Base-by-base conservation (phyloP, 2,113 vertebrate species). In the Eretmochelys imbricata region DNA sequence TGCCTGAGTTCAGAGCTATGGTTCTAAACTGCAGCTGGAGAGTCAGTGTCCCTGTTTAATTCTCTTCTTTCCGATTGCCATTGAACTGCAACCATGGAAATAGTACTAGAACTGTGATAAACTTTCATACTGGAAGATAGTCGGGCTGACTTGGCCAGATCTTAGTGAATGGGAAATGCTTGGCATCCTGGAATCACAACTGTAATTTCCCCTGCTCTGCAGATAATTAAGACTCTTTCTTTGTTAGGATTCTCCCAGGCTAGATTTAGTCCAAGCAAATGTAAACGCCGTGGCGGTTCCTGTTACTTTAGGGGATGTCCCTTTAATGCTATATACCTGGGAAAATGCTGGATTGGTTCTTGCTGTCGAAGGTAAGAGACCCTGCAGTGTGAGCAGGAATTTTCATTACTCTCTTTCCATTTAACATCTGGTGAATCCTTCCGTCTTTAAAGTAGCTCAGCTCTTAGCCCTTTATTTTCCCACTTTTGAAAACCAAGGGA, bases 251-350 rank as follows among this genome's bases (percentile, higher is more conserved):
- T n/a, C 16, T n/a, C 65, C 65, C 35, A n/a, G 65, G 65, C 65
- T 29, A 59, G 5, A 27, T 3, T 14, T 12, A 14, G 11, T 11
- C 27, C 0, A 31, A 12, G 2, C 1, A 1, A 1, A 29, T 59
- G 57, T 59, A 29, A 1, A 59, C 27, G 10, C 25, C 57, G 57
- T 13, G 57, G 27, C 1, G 57, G 57, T 10, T 29, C 11, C 27
- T 59, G 57, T 59, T 31, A 59, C 57, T 3, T 29, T 31, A 13
- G 10, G 4, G 11, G 57, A 59, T 59, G 57, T 59, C 25, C 25
- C 25, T 13, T 24, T 29, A 29, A 59, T 59, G 31, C 27, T 6
- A 6, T 59, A 13, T 59, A 59, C 57, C 5, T 29, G 13, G 5
- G 2, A 31, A 59, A 6, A 29, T 59, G 57, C 57, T 62, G 11